A percentile compares a stretch with the other conserved stretches of the same genome.
phyloP scores from a whole-genome alignment of 1,140 invertebrate species.

The Lasioglossum albipes region DNA sequence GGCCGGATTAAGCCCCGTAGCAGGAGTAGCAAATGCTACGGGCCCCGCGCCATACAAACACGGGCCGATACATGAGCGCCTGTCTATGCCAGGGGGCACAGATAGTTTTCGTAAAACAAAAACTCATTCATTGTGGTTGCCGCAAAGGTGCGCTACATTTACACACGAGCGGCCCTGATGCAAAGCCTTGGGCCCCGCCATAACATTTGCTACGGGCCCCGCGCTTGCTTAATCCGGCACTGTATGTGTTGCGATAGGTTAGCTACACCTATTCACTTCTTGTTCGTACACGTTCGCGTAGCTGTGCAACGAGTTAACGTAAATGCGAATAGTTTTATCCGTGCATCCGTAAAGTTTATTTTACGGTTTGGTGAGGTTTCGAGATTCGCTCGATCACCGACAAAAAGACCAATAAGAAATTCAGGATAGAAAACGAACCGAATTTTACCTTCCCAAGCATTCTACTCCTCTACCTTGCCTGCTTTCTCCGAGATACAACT shows the following conservation, averaged over 20 bases:
- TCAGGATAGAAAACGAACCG: background rate
- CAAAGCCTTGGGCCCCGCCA: no score
- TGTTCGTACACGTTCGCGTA: background rate
- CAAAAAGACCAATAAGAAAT: background rate
- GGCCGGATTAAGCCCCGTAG: no score
- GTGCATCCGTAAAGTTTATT: background rate
- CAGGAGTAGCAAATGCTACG: no score
- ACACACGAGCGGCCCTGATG: no score
- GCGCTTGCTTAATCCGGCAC: no score
- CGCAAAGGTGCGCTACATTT: no score
- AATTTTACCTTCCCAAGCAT: background rate
- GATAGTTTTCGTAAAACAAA: no score
- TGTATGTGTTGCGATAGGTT: background rate
- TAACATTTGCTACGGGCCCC: no score
- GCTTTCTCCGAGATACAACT: conserved; percentile 15
- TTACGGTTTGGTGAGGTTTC: background rate
- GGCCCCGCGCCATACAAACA: no score
- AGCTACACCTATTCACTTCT: background rate
- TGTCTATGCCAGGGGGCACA: no score
- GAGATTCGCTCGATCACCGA: conserved; percentile 20
- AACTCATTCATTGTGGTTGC: no score
- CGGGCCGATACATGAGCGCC: no score
- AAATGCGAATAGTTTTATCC: background rate
- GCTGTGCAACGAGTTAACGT: background rate
- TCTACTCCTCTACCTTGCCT: background rate